Conservation (phyloP, 2,888 invertebrate species). For the Sinhomidia bicolor region DNA sequence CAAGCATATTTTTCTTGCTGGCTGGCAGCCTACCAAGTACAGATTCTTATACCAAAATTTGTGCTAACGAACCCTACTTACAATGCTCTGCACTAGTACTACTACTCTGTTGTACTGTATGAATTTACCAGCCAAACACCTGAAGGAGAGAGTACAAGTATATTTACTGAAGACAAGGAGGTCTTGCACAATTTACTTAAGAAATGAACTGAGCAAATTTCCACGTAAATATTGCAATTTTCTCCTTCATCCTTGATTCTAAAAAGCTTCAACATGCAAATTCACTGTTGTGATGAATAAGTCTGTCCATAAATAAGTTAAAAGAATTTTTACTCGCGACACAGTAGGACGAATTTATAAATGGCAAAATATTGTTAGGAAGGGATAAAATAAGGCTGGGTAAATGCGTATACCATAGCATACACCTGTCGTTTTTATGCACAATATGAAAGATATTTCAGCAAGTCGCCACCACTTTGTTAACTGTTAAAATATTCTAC, state of each 20-base stretch:
- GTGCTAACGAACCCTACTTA: no score
- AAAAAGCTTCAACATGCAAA: neutral
- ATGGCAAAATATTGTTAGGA: neutral
- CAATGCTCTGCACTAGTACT: no score
- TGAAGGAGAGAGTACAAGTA: neutral
- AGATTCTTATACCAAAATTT: no score
- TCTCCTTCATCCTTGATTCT: neutral
- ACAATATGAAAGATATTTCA: no score
- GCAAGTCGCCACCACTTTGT: no score
- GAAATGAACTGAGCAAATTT: constrained; percentile 27
- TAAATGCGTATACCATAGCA: no score
- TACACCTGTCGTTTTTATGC: no score
- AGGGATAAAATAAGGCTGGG: no score
- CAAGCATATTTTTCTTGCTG: neutral
- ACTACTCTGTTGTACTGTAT: no score
- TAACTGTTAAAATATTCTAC: neutral
- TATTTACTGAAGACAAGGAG: constrained; percentile 8
- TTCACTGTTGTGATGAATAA: neutral
- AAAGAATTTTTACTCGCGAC: neutral
- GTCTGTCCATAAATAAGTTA: constrained; percentile 9
- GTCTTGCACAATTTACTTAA: constrained; percentile 42
- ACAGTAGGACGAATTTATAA: constrained; percentile 11
- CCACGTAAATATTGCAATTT: constrained; percentile 23
- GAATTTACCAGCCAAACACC: neutral
- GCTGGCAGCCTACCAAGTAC: no score